Evolutionary conservation across 2,113 vertebrate species (phyloP).

Genomic region (Erythrocercus mccallii): DNA sequence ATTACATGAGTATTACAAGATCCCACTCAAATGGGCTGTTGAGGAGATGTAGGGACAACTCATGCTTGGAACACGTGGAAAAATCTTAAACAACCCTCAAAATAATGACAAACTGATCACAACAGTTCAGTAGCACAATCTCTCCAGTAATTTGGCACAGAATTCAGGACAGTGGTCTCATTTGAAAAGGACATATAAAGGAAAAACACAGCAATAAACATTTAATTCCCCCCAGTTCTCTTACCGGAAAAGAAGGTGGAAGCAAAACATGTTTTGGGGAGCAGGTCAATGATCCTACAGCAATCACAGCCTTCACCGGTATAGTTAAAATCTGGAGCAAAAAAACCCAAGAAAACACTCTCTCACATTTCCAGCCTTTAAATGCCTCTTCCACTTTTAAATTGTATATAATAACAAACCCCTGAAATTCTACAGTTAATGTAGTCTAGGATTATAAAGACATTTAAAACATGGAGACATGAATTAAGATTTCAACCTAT

Average conservation of each 20-base stretch:
- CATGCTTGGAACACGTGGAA: accelerated
- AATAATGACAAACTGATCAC: neutral
- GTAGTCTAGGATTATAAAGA: neutral
- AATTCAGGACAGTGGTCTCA: neutral
- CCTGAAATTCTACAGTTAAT: neutral
- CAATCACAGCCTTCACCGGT: slow-evolving; percentile 89
- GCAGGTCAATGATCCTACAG: slow-evolving; percentile 87
- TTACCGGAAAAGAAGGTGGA: slow-evolving; percentile 91
- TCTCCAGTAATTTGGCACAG: neutral
- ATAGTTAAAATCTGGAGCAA: slow-evolving; percentile 87
- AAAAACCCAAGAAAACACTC: accelerated
- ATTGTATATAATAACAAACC: neutral
- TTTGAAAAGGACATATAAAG: neutral
- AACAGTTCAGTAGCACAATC: neutral
- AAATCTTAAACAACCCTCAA: neutral
- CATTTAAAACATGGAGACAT: neutral
- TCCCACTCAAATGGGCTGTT: neutral
- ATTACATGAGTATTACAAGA: neutral
- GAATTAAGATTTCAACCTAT: neutral
- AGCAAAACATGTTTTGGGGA: slow-evolving; percentile 86
- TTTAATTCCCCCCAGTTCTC: slow-evolving; percentile 5
- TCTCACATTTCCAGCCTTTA: neutral
- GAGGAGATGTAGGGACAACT: neutral
- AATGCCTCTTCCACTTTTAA: neutral
- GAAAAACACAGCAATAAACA: neutral